Evolutionary conservation across 1,140 invertebrate genomes (phyloP).

Genomic region (Calliopsis andreniformis): DNA sequence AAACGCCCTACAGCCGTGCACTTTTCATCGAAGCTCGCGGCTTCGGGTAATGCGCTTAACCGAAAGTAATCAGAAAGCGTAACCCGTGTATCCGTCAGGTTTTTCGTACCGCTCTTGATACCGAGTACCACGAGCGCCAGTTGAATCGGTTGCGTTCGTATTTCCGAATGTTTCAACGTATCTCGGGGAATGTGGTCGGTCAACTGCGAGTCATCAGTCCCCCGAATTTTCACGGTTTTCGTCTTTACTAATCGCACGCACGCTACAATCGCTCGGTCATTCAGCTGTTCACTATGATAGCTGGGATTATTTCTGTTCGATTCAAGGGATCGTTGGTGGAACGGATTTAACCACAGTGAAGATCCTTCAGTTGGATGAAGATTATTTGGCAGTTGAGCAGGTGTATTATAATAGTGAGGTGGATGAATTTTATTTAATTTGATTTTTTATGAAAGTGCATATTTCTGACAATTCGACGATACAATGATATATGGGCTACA

Average conservation of each 20-base stretch:
- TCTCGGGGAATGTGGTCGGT: background rate
- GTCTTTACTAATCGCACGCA: too few relatives aligned
- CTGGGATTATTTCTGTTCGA: background rate
- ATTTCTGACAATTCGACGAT: constrained; percentile 30
- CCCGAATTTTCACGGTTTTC: too few relatives aligned
- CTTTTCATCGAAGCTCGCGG: constrained; percentile 58
- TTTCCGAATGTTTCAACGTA: background rate
- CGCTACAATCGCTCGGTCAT: too few relatives aligned
- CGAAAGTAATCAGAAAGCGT: constrained; percentile 54
- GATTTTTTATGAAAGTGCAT: constrained; percentile 33
- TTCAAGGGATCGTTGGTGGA: too few relatives aligned
- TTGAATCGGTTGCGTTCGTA: too few relatives aligned
- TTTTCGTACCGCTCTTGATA: background rate
- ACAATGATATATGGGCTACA: background rate
- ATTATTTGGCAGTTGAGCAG: constrained; percentile 34
- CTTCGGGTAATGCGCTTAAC: constrained; percentile 60
- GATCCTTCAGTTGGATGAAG: constrained; percentile 5
- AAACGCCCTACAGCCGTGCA: constrained; percentile 40
- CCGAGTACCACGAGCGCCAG: background rate
- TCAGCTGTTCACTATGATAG: too few relatives aligned
- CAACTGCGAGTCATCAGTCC: too few relatives aligned
- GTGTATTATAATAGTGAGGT: background rate
- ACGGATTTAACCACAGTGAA: too few relatives aligned
- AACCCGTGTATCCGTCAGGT: background rate
- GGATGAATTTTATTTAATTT: constrained; percentile 23